A percentile compares a stretch with the other conserved stretches of the same genome.
These are phyloP conservation scores for Xenentodon cancila DNA, from an alignment of 2,797 vertebrate genomes.

Conservation along the genomic window DNA sequence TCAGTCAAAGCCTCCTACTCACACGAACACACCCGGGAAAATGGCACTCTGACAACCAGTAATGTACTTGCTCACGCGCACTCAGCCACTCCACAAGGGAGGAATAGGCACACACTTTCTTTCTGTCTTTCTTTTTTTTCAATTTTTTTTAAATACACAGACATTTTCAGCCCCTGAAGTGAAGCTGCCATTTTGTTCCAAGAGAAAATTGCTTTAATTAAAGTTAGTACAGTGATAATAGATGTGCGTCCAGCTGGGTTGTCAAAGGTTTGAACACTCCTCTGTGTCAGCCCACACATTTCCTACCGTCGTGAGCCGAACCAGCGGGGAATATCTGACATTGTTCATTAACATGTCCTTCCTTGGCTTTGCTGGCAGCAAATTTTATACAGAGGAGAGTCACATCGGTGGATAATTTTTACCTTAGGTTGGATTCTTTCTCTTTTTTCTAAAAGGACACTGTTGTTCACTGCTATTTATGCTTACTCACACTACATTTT, in stretches of 20 bases:
- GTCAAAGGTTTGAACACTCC: slow-evolving; percentile 43
- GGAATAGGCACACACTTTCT: slow-evolving; percentile 4
- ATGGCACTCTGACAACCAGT: slow-evolving; percentile 34
- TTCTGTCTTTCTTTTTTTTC: too few relatives aligned
- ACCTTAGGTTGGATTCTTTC: neutral
- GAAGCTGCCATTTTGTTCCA: slow-evolving; percentile 66
- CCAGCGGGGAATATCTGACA: slow-evolving; percentile 23
- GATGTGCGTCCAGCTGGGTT: slow-evolving; percentile 36
- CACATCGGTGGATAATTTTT: too few relatives aligned
- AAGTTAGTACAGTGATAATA: slow-evolving; percentile 52
- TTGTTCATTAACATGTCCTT: slow-evolving; percentile 22
- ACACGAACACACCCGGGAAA: slow-evolving; percentile 42
- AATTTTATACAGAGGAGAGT: slow-evolving; percentile 5
- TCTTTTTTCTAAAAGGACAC: neutral
- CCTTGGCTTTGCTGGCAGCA: slow-evolving; percentile 4
- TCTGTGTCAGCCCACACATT: slow-evolving; percentile 33
- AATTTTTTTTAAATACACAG: slow-evolving; percentile 35
- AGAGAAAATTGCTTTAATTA: slow-evolving; percentile 68
- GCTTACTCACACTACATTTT: neutral
- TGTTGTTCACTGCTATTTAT: neutral
- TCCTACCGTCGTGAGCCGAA: slow-evolving; percentile 20
- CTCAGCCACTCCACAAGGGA: slow-evolving; percentile 43
- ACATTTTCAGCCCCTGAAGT: slow-evolving; percentile 43
- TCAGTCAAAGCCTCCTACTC: slow-evolving; percentile 40
- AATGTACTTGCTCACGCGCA: slow-evolving; percentile 45